Evolutionary conservation across 1,140 invertebrate species (phyloP), one percentile per base, ranked within the genome.

Genomic region (Hypothenemus hampei): DNA sequence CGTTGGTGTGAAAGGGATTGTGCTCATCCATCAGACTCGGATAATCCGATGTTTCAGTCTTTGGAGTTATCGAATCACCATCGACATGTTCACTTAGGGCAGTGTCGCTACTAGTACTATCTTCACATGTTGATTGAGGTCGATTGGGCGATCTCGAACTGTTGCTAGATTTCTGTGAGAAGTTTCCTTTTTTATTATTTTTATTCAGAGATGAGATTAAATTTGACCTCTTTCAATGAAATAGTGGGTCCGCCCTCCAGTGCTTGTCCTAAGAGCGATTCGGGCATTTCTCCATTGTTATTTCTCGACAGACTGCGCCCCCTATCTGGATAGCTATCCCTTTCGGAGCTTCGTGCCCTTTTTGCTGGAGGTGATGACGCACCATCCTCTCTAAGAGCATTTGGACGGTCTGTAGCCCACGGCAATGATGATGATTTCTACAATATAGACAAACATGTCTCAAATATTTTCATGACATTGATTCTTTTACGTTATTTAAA

Each of bases 51-150:
- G 79, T 79, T 69, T 82, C 81, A 65, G 80, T 77, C 67, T 82
- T 81, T 57, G 80, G 77, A 44, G 68, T 69, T 45, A 75, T 64
- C 20, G 64, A 66, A 35, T 74, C 77, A 13, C 72, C 75, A 31
- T 75, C 77, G 18, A 73, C 75, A 20, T 79, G 78, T 65, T 85
- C 83, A 59, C 81, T 83, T 21, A 79, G 74, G 40, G 80, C 83
- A 10, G 82, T 83, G 63, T 85, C 83, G 59, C 76, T 78, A 37
- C 85, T 86, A 54, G 89, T 77, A 60, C 81, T 83, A 54, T 91
- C 87, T 62, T 90, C 87, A 20, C 86, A 85, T 7, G 85, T 87
- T 36, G 84, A 86, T 67, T 85, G 84, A 7, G 82, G 79, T 73
- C 81, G 73, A 16, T 75, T 62, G 19, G 78, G 78, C 20, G 75